phyloP scores from a whole-genome alignment of 2,888 invertebrate genomes.

The Microplitis manilae region DNA sequence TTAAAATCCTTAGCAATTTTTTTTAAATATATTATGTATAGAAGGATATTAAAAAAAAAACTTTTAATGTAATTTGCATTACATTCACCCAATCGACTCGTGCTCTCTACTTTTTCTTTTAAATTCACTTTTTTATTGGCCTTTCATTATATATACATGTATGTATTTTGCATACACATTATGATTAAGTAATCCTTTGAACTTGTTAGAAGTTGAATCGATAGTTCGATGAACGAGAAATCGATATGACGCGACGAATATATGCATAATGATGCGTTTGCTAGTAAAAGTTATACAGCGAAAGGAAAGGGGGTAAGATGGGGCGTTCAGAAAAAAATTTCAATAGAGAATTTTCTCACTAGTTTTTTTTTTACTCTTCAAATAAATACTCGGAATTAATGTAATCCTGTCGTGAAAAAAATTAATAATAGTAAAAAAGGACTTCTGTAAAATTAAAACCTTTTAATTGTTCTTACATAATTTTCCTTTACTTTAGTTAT shows the following conservation, averaged over 20 bases:
- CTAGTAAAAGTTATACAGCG: constrained; percentile 29
- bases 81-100: neutral
- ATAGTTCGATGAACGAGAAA: constrained; percentile 27
- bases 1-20: neutral
- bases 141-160: constrained; percentile 6
- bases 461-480: too few relatives aligned
- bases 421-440: too few relatives aligned
- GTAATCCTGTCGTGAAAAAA: too few relatives aligned
- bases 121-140: constrained; percentile 3
- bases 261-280: constrained; percentile 38
- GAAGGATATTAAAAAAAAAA: neutral
- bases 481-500: too few relatives aligned
- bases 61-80: constrained; percentile 5
- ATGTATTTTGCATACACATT: constrained; percentile 23
- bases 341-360: too few relatives aligned
- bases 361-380: too few relatives aligned
- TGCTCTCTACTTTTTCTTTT: constrained; percentile 10
- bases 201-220: constrained; percentile 17
- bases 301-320: too few relatives aligned
- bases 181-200: constrained; percentile 36
- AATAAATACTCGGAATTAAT: too few relatives aligned
- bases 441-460: too few relatives aligned
- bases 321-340: too few relatives aligned
- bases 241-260: constrained; percentile 42
- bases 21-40: neutral